Evolutionary conservation across 1,140 invertebrate genomes (phyloP), one percentile per base, ranked within the genome.

Genomic region (Aphaenogaster ashmeadi): DNA sequence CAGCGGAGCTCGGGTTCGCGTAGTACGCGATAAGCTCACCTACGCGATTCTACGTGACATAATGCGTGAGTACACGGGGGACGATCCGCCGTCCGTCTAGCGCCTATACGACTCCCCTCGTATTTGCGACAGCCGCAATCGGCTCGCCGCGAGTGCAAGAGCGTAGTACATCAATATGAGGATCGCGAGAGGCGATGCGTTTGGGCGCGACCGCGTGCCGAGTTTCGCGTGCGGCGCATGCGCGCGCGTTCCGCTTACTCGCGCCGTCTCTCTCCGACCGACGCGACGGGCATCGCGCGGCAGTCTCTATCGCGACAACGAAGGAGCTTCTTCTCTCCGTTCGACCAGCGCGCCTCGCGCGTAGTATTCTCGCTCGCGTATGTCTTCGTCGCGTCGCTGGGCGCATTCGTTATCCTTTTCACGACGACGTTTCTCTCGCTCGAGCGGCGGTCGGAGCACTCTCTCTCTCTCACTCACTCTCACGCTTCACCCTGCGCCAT

Each of bases 151-250:
- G 86, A 92, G 89, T 89, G 87, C 86, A 89, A 89, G 74, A 86
- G 79, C 79, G 80, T 85, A 88, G 89, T 87, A 93, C 92, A 91
- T 93, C 92, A 93, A 93, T 93, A 93, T 91, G 90, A 92, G 74
- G 84, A 87, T 92, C 90, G 89, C 83, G 83, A 87, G 83, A 87
- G 58, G 83, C 52, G 80, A 88, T 81, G 83, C 90, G 87, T 91
- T 91, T 92, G 92, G 92, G 91, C 84, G 92, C 92, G 91, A 92
- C 92, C 91, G 91, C 92, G 92, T 93, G 92, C 91, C 91, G 58
- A 79, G 87, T 77, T 52, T 50, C 69, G 66, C 27, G 21, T 5
- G 54, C 72, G 47, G 83, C 91, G 88, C 90, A 80, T 91, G 91
- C 91, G 92, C 58, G 47, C n/a, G 74, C 84, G 86, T 87, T 66